Conservation (phyloP, 2,888 invertebrate species). For the Phymatocera aterrima region DNA sequence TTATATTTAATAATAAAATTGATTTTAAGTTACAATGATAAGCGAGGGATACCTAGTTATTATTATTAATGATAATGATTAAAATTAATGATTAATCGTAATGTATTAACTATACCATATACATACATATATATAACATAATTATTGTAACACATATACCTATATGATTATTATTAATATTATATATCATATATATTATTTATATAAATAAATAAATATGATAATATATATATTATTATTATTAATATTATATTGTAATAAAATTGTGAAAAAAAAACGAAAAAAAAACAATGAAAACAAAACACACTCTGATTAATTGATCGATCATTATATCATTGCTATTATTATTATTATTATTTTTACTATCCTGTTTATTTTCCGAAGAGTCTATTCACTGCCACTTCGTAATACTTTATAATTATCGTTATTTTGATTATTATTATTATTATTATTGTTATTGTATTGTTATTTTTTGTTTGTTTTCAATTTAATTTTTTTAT, state of each 20-base stretch:
- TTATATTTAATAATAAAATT: constrained; percentile 2
- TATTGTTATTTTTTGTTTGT: neutral
- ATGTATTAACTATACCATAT: neutral
- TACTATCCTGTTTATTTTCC: neutral
- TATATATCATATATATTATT: neutral
- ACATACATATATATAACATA: neutral
- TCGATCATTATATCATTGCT: neutral
- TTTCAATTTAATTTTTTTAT: constrained; percentile 72
- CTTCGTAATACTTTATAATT: neutral
- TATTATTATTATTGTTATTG: neutral
- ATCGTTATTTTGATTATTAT: neutral
- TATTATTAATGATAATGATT: neutral
- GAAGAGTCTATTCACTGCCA: neutral
- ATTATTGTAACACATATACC: no score
- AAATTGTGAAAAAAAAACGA: neutral
- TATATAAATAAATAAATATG: no score
- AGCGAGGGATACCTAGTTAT: constrained; percentile 18
- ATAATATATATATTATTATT: neutral
- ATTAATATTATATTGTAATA: neutral
- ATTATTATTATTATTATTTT: neutral
- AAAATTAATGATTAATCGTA: constrained; percentile 10
- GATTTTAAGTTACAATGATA: neutral
- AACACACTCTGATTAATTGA: neutral
- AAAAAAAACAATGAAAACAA: neutral
- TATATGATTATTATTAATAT: no score